phyloP scores from a whole-genome alignment of 2,888 invertebrate species.

The Andrena camellia region DNA sequence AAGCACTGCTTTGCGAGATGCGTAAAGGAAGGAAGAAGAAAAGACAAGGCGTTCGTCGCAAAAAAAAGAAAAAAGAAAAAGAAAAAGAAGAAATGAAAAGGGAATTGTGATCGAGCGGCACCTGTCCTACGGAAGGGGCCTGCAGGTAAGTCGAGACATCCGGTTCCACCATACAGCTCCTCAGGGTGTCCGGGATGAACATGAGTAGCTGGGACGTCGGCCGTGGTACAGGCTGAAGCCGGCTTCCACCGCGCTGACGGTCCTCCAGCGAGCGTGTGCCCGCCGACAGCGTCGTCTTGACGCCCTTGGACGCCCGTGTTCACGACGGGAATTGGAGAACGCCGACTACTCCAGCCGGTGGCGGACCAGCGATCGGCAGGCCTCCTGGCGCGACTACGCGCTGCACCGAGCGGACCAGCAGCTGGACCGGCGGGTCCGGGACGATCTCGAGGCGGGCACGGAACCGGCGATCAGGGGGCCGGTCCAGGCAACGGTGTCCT shows the following conservation, averaged over 20 bases:
- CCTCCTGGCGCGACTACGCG: slow-evolving; percentile 1
- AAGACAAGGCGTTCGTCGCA: not conserved
- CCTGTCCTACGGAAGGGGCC: slow-evolving; percentile 98
- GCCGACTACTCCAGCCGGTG: slow-evolving; percentile 4
- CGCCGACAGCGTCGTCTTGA: slow-evolving; percentile 58
- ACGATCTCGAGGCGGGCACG: not conserved
- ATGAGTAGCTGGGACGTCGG: slow-evolving; percentile 87
- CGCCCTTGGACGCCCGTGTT: slow-evolving; percentile 28
- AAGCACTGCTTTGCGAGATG: not conserved
- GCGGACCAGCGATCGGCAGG: not conserved
- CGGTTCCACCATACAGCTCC: slow-evolving; percentile 98
- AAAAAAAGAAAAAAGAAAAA: not conserved
- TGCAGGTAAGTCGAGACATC: slow-evolving; percentile 97
- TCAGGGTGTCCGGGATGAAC: slow-evolving; percentile 97
- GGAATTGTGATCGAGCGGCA: slow-evolving; percentile 84
- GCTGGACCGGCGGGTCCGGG: slow-evolving; percentile 3
- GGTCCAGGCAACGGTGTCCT: not conserved
- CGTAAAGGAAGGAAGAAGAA: not conserved
- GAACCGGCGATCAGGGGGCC: not conserved
- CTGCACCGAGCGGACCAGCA: not conserved
- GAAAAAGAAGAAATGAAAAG: not conserved
- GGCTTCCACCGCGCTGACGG: slow-evolving; percentile 65
- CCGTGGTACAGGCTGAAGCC: slow-evolving; percentile 76
- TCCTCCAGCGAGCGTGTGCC: slow-evolving; percentile 53
- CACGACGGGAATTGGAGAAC: slow-evolving; percentile 3